Percentiles rank a stretch among this genome's conserved stretches.
phyloP scores from a whole-genome alignment of 2,113 vertebrate species.

The Piprites chloris region DNA sequence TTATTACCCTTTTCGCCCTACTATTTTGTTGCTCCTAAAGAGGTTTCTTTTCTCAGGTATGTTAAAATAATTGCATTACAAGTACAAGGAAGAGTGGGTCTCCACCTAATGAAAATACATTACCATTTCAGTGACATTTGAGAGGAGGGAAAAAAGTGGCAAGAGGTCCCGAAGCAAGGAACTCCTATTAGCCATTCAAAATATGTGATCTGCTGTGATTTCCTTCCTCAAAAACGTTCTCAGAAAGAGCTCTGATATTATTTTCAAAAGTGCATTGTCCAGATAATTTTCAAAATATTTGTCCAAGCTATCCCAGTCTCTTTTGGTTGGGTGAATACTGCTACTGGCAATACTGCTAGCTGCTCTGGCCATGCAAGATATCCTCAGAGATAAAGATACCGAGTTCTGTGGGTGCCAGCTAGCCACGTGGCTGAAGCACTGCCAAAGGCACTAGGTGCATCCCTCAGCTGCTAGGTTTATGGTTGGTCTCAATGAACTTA shows the following conservation, averaged over 20 bases:
- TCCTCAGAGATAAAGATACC: not conserved
- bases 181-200: not conserved
- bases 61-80: not conserved
- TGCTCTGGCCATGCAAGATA: not conserved
- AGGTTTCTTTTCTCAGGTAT: not conserved
- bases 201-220: not conserved
- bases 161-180: not conserved
- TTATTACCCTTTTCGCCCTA: accelerated
- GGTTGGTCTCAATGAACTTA: not conserved
- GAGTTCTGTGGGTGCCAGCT: not conserved
- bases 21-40: not conserved
- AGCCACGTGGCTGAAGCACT: too few relatives aligned
- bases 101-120: not conserved
- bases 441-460: not conserved
- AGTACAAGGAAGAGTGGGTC: not conserved
- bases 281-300: not conserved
- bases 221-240: not conserved
- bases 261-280: not conserved
- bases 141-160: not conserved
- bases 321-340: not conserved
- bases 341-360: too few relatives aligned
- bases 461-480: not conserved
- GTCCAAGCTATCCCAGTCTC: not conserved
- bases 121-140: not conserved
- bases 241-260: not conserved